Conservation (phyloP, 1,140 invertebrate genomes). For the Anastrepha obliqua region DNA sequence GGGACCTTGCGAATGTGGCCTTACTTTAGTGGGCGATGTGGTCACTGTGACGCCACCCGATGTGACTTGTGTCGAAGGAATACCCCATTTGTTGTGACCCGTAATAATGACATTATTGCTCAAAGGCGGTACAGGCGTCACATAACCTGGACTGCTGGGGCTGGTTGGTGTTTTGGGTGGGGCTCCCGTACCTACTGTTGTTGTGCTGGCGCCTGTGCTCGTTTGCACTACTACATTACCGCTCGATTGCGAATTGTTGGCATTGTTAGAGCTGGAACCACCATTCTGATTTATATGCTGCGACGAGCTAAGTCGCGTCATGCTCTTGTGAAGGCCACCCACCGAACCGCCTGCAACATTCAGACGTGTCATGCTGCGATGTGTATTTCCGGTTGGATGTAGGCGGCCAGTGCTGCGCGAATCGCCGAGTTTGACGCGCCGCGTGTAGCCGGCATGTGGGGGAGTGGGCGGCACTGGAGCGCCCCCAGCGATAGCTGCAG, state of each 20-base stretch:
- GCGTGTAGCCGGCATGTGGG: constrained; percentile 77
- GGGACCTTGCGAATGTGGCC: constrained; percentile 76
- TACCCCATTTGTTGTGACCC: constrained; percentile 75
- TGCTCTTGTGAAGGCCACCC: constrained; percentile 86
- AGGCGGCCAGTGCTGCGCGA: constrained; percentile 82
- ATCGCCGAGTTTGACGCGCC: constrained; percentile 80
- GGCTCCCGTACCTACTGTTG: constrained; percentile 59
- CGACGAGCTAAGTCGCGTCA: constrained; percentile 86
- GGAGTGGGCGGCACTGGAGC: constrained; percentile 62
- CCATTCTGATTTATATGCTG: constrained; percentile 79
- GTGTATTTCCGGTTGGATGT: constrained; percentile 79
- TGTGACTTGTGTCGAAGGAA: constrained; percentile 75
- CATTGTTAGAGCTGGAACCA: constrained; percentile 63
- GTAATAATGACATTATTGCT: constrained; percentile 75
- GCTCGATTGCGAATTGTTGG: constrained; percentile 68
- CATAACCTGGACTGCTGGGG: constrained; percentile 64
- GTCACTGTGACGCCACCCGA: constrained; percentile 82
- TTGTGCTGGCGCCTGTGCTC: constrained; percentile 16
- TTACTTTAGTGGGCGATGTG: constrained; percentile 76
- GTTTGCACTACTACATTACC: constrained; percentile 68
- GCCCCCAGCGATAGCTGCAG: background rate
- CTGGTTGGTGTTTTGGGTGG: constrained; percentile 65
- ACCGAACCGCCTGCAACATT: constrained; percentile 84
- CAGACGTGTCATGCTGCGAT: constrained; percentile 83
- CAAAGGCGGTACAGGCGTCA: constrained; percentile 71